phyloP scores from a whole-genome alignment of 2,113 vertebrate genomes.

The Forbesichthys agassizii region DNA sequence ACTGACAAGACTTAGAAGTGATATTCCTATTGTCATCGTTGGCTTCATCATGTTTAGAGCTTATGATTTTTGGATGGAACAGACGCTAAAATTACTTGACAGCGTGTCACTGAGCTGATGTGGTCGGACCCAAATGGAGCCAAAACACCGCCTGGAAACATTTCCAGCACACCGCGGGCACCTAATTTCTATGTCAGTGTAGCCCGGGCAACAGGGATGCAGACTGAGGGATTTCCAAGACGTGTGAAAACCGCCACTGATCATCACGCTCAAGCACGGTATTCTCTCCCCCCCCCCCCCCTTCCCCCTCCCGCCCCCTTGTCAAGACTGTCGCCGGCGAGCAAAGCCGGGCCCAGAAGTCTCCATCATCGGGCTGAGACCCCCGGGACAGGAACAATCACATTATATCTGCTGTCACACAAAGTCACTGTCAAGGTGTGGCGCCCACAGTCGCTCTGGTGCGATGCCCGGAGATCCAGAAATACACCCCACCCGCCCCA shows the following conservation, averaged over 20 bases:
- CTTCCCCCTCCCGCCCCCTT: slow-evolving; percentile 16
- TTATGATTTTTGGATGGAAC: slow-evolving; percentile 11
- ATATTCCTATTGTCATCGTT: not conserved
- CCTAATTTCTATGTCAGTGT: slow-evolving; percentile 58
- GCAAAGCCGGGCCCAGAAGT: slow-evolving; percentile 63
- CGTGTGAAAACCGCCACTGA: slow-evolving; percentile 71
- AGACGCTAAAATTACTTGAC: slow-evolving; percentile 43
- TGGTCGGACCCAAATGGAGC: slow-evolving; percentile 33
- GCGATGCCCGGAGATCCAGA: slow-evolving; percentile 57
- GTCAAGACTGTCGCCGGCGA: slow-evolving; percentile 67
- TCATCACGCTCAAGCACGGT: slow-evolving; percentile 65
- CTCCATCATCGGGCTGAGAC: slow-evolving; percentile 66
- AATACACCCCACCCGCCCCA: slow-evolving; percentile 40
- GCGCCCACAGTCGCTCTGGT: slow-evolving; percentile 50
- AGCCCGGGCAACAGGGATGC: slow-evolving; percentile 49
- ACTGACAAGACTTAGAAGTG: slow-evolving; percentile 29
- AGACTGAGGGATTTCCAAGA: slow-evolving; percentile 60
- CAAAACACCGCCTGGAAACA: slow-evolving; percentile 23
- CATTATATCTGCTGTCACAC: slow-evolving; percentile 78
- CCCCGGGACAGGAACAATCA: slow-evolving; percentile 72
- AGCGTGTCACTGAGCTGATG: slow-evolving; percentile 38
- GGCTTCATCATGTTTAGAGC: not conserved
- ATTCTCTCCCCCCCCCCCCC: not conserved
- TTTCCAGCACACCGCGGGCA: slow-evolving; percentile 39
- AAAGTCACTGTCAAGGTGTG: slow-evolving; percentile 73